Percentiles rank a stretch among this genome's conserved stretches.
These are phyloP conservation scores for Plebejus melissa DNA, from an alignment of 2,888 invertebrate species.

Conservation along the genomic window DNA sequence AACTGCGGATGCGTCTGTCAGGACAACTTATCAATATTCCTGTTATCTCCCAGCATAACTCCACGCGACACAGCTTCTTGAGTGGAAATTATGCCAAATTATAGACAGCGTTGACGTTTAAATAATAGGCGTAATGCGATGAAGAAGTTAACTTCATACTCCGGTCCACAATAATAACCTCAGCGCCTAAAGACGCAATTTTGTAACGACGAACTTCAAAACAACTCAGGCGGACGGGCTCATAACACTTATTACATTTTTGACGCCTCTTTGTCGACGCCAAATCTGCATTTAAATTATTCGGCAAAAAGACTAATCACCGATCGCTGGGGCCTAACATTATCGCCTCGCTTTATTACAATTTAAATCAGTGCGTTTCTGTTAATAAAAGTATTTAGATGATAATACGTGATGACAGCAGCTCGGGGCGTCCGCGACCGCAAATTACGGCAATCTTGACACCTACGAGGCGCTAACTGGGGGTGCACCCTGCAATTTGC, in stretches of 20 bases:
- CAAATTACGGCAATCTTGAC: conserved; percentile 79
- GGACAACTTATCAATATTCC: conserved; percentile 10
- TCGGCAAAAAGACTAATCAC: conserved; percentile 30
- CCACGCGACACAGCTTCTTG: background rate
- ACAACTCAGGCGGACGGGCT: conserved; percentile 1
- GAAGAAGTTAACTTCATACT: conserved; percentile 10
- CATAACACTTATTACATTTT: conserved; percentile 21
- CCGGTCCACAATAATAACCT: background rate
- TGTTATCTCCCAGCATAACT: background rate
- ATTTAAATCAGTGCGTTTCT: conserved; percentile 58
- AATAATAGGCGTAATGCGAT: conserved; percentile 4
- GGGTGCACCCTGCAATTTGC: conserved; percentile 68
- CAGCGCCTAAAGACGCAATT: conserved; percentile 3
- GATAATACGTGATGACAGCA: conserved; percentile 73
- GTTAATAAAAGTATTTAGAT: conserved; percentile 69
- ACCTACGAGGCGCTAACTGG: conserved; percentile 78
- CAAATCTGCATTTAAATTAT: conserved; percentile 29
- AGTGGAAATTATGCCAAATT: conserved; percentile 18
- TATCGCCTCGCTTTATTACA: conserved; percentile 52
- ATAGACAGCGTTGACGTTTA: conserved; percentile 4
- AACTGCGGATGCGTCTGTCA: background rate
- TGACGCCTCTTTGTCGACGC: conserved; percentile 14
- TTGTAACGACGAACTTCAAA: conserved; percentile 7
- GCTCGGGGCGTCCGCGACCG: conserved; percentile 62
- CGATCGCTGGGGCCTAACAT: conserved; percentile 47